Conservation (phyloP, 2,113 vertebrate species). For the Cygnus atratus region DNA sequence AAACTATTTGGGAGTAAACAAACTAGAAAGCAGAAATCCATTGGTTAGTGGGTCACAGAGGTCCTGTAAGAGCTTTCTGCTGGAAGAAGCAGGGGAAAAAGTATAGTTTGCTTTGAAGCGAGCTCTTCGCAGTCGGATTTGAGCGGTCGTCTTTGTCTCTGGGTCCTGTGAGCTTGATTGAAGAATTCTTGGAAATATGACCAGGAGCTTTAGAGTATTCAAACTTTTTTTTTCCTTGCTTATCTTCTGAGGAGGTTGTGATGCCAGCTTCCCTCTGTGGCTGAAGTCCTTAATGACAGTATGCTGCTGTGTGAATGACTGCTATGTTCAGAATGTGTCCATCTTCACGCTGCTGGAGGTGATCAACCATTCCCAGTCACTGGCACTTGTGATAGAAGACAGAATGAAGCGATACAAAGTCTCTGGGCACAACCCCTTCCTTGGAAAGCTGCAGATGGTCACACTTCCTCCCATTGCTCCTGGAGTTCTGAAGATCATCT, state of each 20-base stretch:
- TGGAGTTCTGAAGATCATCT: conserved; percentile 80
- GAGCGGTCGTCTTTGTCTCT: background rate
- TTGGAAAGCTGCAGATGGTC: conserved; percentile 93
- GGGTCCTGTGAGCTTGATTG: background rate
- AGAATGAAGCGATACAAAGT: conserved; percentile 87
- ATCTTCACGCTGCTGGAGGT: conserved; percentile 91
- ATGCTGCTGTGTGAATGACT: conserved; percentile 89
- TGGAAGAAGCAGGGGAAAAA: background rate
- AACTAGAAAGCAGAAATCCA: background rate
- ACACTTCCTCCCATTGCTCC: conserved; percentile 90
- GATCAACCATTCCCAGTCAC: conserved; percentile 94
- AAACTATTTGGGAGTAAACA: background rate
- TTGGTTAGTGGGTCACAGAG: background rate
- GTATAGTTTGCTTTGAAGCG: background rate
- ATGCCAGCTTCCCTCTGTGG: conserved; percentile 84
- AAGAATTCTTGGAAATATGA: background rate
- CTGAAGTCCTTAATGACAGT: conserved; percentile 91
- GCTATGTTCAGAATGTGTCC: conserved; percentile 87
- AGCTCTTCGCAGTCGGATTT: background rate
- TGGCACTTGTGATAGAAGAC: conserved; percentile 93
- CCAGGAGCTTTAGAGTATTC: background rate
- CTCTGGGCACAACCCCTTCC: conserved; percentile 83
- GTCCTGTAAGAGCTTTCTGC: background rate
- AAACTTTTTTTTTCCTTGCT: background rate
- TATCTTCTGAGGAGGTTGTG: conserved; percentile 59